phyloP scores from a whole-genome alignment of 2,888 invertebrate genomes.

The Antheraea yamamai region DNA sequence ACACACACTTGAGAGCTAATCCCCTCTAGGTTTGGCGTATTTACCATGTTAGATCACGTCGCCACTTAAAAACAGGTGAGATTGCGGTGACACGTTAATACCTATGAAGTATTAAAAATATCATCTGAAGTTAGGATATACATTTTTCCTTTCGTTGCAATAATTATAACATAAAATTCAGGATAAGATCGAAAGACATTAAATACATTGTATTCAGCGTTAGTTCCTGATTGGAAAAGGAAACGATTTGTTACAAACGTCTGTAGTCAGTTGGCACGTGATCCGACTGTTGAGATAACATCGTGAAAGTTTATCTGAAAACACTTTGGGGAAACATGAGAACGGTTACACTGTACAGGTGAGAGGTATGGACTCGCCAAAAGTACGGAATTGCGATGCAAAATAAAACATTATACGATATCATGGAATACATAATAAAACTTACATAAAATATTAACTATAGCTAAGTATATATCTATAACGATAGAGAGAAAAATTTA shows the following conservation, averaged over 20 bases:
- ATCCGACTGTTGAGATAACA: not conserved
- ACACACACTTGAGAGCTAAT: no score
- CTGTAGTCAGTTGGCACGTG: conserved; percentile 2
- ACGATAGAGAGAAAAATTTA: no score
- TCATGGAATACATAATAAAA: not conserved
- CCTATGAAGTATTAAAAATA: no score
- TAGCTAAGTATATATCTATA: no score
- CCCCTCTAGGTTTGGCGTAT: no score
- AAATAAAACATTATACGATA: not conserved
- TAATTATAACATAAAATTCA: not conserved
- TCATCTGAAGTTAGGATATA: no score
- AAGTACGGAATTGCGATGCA: not conserved
- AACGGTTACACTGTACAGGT: not conserved
- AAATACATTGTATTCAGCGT: conserved; percentile 1
- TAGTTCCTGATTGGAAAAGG: not conserved
- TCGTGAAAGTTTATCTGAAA: not conserved
- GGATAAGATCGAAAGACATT: not conserved
- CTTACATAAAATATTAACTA: not conserved
- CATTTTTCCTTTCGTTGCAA: no score
- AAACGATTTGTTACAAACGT: conserved; percentile 6
- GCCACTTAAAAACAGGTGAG: no score
- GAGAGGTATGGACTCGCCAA: not conserved
- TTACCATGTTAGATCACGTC: no score
- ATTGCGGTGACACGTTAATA: no score
- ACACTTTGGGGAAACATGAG: not conserved